phyloP scores from a whole-genome alignment of 2,888 invertebrate genomes.

The Netelia melanura region DNA sequence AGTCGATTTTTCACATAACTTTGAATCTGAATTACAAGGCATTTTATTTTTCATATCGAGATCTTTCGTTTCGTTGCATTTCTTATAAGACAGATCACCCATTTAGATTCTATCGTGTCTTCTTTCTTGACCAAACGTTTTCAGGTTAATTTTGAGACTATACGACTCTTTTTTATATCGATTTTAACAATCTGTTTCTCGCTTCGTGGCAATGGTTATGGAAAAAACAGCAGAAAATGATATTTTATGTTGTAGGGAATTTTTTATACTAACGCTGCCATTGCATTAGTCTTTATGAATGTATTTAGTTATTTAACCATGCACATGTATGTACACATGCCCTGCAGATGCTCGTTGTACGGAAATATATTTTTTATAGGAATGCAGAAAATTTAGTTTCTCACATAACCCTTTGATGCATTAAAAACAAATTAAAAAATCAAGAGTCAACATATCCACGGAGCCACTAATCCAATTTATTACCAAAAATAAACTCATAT shows the following conservation, averaged over 20 bases:
- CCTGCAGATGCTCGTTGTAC: no score
- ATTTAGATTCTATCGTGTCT: constrained; percentile 6
- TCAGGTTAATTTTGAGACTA: constrained; percentile 44
- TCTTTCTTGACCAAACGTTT: background rate
- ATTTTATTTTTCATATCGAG: constrained; percentile 9
- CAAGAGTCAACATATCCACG: background rate
- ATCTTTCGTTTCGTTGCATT: constrained; percentile 20
- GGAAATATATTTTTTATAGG: background rate
- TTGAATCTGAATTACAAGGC: background rate
- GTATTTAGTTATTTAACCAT: no score
- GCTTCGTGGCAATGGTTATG: constrained; percentile 6
- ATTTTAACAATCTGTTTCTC: constrained; percentile 1
- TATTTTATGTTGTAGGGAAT: background rate
- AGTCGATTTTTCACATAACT: background rate
- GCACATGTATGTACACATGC: no score
- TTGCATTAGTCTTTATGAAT: background rate
- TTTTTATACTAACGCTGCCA: background rate
- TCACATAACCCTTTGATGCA: background rate
- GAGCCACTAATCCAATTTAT: background rate
- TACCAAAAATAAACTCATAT: background rate
- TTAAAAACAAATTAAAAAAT: background rate
- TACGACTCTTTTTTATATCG: constrained; percentile 12
- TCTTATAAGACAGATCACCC: constrained; percentile 42
- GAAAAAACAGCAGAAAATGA: background rate
- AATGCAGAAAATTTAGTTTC: background rate